phyloP scores from a whole-genome alignment of 2,888 invertebrate genomes.

The Drosophila paramelanica region DNA sequence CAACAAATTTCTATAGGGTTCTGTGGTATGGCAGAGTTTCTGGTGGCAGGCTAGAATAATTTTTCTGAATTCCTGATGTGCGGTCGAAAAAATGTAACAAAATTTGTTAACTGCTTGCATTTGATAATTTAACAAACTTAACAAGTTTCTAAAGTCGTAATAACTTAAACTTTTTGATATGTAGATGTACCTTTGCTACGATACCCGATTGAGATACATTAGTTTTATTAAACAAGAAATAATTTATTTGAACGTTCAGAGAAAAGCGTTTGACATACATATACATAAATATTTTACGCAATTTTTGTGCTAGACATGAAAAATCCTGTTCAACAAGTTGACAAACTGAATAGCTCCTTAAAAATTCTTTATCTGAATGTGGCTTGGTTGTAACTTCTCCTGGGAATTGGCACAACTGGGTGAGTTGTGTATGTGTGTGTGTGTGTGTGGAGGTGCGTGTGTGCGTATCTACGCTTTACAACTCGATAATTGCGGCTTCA shows the following conservation, averaged over 20 bases:
- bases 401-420: constrained; percentile 59
- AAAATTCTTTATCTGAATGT: constrained; percentile 53
- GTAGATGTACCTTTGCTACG: neutral
- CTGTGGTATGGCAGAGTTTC: neutral
- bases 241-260: constrained; percentile 7
- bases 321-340: constrained; percentile 57
- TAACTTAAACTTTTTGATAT: too few species aligned
- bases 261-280: constrained; percentile 4
- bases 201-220: neutral
- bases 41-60: neutral
- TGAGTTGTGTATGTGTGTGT: constrained; percentile 5
- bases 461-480: constrained; percentile 67
- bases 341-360: constrained; percentile 50
- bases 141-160: too few species aligned
- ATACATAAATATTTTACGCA: constrained; percentile 8
- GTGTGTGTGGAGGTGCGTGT: neutral
- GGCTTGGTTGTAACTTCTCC: constrained; percentile 19
- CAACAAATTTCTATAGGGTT: constrained; percentile 10
- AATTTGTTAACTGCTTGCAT: constrained; percentile 9
- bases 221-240: constrained; percentile 1
- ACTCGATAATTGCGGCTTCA: constrained; percentile 79
- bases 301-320: constrained; percentile 19
- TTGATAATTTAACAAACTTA: neutral
- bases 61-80: constrained; percentile 14
- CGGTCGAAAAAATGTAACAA: constrained; percentile 2